Conservation (phyloP, 2,797 vertebrate species). For the Danio kyathit region DNA sequence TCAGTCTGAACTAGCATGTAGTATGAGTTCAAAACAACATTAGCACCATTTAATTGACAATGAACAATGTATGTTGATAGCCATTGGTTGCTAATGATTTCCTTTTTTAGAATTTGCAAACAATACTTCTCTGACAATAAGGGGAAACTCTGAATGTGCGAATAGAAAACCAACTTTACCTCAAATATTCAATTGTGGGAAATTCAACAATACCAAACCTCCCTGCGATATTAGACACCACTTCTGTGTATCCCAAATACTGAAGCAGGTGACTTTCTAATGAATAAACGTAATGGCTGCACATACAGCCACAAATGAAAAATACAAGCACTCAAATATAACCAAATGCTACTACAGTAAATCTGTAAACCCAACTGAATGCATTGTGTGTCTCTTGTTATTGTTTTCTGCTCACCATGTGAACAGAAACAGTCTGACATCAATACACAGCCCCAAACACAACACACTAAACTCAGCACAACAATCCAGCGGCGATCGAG, state of each 20-base stretch:
- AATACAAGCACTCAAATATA: not conserved
- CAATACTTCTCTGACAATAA: no score
- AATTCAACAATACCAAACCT: no score
- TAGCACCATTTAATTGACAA: no score
- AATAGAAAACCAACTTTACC: no score
- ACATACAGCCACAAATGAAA: not conserved
- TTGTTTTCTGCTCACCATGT: constrained; percentile 48
- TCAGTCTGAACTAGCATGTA: no score
- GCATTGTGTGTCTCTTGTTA: constrained; percentile 37
- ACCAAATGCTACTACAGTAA: not conserved
- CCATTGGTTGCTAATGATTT: no score
- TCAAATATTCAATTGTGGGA: no score
- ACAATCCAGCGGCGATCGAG: not conserved
- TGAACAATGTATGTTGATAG: no score
- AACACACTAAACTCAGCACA: not conserved
- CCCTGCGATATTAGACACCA: not conserved
- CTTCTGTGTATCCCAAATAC: not conserved
- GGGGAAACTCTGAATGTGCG: no score
- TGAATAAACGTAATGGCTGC: not conserved
- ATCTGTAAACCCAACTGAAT: not conserved
- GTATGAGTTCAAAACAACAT: no score
- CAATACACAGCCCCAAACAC: constrained; percentile 2
- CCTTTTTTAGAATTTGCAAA: no score
- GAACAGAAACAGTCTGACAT: constrained; percentile 17
- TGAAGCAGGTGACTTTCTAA: not conserved